These are phyloP conservation scores for Temnothorax longispinosus DNA, from an alignment of 1,140 invertebrate genomes.

Conservation along the genomic window DNA sequence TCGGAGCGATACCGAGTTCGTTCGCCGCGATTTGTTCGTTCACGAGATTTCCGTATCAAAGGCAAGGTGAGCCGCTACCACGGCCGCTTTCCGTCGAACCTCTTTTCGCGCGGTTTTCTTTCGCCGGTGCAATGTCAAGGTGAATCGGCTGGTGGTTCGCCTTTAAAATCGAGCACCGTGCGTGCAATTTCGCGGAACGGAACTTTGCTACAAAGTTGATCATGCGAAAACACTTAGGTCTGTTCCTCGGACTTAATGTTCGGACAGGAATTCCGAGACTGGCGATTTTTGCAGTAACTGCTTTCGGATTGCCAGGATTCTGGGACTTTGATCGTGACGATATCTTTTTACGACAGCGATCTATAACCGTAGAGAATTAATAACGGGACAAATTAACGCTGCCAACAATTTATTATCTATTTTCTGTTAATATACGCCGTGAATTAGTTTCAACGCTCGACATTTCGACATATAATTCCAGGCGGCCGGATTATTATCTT, in stretches of 20 bases:
- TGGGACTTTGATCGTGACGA: neutral
- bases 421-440: neutral
- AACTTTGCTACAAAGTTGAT: neutral
- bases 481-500: constrained; percentile 16
- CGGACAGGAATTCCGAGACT: neutral
- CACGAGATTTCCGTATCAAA: constrained; percentile 61
- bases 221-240: neutral
- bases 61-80: constrained; percentile 61
- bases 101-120: constrained; percentile 54
- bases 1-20: constrained; percentile 5
- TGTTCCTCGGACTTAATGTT: neutral
- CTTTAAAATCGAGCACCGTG: constrained; percentile 1
- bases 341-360: neutral
- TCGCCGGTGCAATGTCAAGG: constrained; percentile 68
- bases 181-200: neutral
- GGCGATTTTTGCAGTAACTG: neutral
- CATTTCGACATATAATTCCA: constrained; percentile 25
- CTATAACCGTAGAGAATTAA: neutral
- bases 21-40: constrained; percentile 25
- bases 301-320: neutral
- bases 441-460: neutral
- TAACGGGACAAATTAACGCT: neutral
- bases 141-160: neutral
- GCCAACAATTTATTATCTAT: neutral
- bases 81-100: constrained; percentile 30